Percentiles rank a stretch among this genome's conserved stretches.
Evolutionary conservation across 2,888 invertebrate genomes (phyloP).

Genomic region (Macrophya annulata): DNA sequence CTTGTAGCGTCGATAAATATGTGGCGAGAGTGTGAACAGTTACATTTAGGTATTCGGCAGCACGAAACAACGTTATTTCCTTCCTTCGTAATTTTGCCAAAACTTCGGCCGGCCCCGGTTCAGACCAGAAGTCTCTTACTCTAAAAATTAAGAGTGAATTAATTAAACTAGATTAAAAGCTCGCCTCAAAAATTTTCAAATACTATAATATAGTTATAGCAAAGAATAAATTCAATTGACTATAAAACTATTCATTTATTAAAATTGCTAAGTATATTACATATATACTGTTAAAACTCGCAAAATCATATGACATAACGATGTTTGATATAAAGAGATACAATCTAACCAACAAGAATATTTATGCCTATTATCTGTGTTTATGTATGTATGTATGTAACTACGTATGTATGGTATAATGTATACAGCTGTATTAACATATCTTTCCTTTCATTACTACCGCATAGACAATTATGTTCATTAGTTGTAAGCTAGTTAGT

Average conservation of each 20-base stretch:
- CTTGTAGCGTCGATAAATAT: constrained; percentile 84
- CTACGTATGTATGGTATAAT: too few species aligned
- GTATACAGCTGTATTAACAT: constrained; percentile 18
- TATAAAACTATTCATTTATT: not conserved
- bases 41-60: constrained; percentile 89
- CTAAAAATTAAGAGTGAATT: constrained; percentile 74
- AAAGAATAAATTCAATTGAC: not conserved
- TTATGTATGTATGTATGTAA: not conserved
- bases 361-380: constrained; percentile 6
- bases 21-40: constrained; percentile 88
- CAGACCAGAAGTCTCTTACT: constrained; percentile 89
- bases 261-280: not conserved
- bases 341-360: constrained; percentile 11
- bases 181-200: not conserved
- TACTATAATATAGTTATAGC: not conserved
- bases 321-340: constrained; percentile 14
- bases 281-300: not conserved
- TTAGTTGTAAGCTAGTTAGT: constrained; percentile 21
- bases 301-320: constrained; percentile 11
- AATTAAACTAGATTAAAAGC: not conserved
- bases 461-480: constrained; percentile 12
- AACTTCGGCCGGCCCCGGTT: constrained; percentile 89
- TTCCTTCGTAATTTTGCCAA: constrained; percentile 87
- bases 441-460: constrained; percentile 30
- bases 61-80: constrained; percentile 87